Conservation (phyloP, 2,888 invertebrate genomes). For the Syritta pipiens region DNA sequence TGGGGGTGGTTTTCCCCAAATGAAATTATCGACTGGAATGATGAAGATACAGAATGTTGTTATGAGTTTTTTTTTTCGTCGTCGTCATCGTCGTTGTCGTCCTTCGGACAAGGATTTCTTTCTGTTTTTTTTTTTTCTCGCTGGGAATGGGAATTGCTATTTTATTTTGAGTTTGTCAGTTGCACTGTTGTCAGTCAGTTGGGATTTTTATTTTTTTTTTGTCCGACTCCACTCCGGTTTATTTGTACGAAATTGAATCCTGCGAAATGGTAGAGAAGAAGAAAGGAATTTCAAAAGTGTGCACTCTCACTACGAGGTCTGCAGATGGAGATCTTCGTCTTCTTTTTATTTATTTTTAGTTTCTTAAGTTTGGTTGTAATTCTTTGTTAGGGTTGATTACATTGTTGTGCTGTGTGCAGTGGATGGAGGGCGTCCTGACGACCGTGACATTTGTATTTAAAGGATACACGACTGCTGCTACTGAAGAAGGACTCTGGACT, state of each 20-base stretch:
- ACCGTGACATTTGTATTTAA: too few species aligned
- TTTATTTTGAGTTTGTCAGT: conserved; percentile 33
- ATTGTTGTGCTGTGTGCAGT: background rate
- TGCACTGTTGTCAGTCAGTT: conserved; percentile 37
- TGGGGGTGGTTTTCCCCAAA: conserved; percentile 23
- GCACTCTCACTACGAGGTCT: background rate
- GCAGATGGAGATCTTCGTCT: background rate
- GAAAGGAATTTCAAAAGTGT: background rate
- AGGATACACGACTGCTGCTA: too few species aligned
- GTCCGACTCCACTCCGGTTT: background rate
- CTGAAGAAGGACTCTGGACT: too few species aligned
- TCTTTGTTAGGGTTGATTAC: conserved; percentile 3
- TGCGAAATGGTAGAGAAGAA: conserved; percentile 22
- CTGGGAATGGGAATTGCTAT: too few species aligned
- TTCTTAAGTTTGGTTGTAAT: background rate
- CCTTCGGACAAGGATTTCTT: conserved; percentile 25
- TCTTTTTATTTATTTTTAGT: background rate
- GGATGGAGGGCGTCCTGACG: too few species aligned
- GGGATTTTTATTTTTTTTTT: background rate
- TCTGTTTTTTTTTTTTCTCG: background rate
- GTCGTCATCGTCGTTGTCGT: background rate
- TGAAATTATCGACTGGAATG: conserved; percentile 55
- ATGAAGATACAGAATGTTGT: conserved; percentile 41
- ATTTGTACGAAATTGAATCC: conserved; percentile 31
- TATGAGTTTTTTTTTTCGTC: background rate